Conservation (phyloP, 1,140 invertebrate genomes). For the Bicyclus anynana region DNA sequence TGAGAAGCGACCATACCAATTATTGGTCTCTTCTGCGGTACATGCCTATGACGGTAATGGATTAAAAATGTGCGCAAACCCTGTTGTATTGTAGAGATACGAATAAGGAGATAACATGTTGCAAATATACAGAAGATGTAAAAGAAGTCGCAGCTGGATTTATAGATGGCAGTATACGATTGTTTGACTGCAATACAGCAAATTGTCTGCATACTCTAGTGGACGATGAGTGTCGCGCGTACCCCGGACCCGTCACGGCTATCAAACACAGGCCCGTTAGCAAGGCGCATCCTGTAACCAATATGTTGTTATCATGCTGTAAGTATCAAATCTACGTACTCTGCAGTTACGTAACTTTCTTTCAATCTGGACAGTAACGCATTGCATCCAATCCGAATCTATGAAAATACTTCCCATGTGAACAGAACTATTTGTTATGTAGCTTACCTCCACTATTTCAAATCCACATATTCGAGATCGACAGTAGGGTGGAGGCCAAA, state of each 20-base stretch:
- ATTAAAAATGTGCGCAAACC: not conserved
- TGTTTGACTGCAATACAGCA: constrained; percentile 72
- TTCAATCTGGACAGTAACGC: too few relatives aligned
- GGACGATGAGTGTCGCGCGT: constrained; percentile 77
- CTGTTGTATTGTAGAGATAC: constrained; percentile 71
- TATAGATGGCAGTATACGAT: constrained; percentile 75
- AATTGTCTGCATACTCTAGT: constrained; percentile 59
- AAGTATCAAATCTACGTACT: constrained; percentile 32
- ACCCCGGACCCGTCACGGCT: constrained; percentile 75
- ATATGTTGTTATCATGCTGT: constrained; percentile 78
- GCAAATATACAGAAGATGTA: constrained; percentile 79
- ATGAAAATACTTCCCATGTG: too few relatives aligned
- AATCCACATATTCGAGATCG: too few relatives aligned
- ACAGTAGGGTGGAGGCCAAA: too few relatives aligned
- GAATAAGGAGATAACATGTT: constrained; percentile 76
- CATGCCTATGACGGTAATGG: too few relatives aligned
- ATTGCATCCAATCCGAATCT: too few relatives aligned
- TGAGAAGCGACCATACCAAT: too few relatives aligned
- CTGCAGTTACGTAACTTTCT: too few relatives aligned
- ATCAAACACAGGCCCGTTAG: constrained; percentile 79
- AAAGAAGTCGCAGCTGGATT: constrained; percentile 78
- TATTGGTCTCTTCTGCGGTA: too few relatives aligned
- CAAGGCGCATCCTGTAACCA: constrained; percentile 76
- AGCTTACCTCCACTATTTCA: too few relatives aligned
- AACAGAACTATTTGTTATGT: too few relatives aligned